phyloP scores from a whole-genome alignment of 2,113 vertebrate species.

The Bujurquina vittata region DNA sequence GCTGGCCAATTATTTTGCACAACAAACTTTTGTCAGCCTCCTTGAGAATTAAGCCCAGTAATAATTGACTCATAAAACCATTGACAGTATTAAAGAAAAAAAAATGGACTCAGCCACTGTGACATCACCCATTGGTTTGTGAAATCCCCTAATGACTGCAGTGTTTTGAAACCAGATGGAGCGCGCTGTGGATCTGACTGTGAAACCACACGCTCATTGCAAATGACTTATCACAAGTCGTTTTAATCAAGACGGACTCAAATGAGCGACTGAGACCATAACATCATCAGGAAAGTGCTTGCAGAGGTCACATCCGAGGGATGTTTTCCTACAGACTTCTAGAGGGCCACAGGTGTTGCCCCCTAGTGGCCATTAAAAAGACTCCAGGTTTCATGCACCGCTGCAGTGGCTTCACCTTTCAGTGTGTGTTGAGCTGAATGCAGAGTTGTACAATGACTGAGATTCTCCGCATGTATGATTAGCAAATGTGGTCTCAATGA shows the following conservation, averaged over 20 bases:
- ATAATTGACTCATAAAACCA: neutral
- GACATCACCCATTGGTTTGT: neutral
- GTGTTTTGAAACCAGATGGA: neutral
- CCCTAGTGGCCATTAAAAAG: neutral
- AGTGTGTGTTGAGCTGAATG: neutral
- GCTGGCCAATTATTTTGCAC: neutral
- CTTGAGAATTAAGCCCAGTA: neutral
- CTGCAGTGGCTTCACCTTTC: too few species aligned
- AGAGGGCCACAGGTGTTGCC: neutral
- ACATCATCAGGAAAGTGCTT: too few species aligned
- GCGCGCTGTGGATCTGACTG: neutral
- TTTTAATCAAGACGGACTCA: neutral
- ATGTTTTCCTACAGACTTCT: neutral
- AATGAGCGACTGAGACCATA: neutral
- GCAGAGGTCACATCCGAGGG: neutral
- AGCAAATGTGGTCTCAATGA: neutral
- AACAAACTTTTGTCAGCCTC: too few species aligned
- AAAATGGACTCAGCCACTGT: neutral
- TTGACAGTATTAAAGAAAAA: neutral
- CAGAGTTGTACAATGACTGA: neutral
- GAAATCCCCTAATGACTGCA: neutral
- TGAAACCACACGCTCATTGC: neutral
- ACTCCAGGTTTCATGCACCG: too few species aligned
- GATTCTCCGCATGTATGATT: neutral
- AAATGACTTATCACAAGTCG: neutral